Conservation (phyloP, 2,888 invertebrate genomes). For the Nysson spinosus region DNA sequence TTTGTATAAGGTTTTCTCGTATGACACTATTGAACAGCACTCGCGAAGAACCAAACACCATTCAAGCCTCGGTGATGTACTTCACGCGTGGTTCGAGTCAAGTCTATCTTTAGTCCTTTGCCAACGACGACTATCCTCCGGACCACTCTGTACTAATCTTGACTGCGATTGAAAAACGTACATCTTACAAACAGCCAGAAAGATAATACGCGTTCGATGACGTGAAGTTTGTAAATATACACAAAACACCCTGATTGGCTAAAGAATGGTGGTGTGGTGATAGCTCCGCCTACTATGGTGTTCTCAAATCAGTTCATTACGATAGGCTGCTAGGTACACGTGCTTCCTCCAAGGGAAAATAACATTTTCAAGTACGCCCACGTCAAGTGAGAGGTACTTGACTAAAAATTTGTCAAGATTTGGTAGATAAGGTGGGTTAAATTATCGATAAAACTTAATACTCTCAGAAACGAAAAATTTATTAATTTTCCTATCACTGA, state of each 20-base stretch:
- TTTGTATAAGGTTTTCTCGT: no score
- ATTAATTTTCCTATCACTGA: no score
- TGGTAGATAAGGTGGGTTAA: background rate
- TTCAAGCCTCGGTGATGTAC: constrained; percentile 13
- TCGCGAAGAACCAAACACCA: background rate
- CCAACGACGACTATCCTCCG: constrained; percentile 42
- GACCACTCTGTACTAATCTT: constrained; percentile 46
- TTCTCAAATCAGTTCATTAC: constrained; percentile 41
- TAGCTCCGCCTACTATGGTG: constrained; percentile 54
- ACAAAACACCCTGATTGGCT: constrained; percentile 48
- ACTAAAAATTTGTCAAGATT: background rate
- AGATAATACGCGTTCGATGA: constrained; percentile 44
- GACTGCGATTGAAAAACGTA: constrained; percentile 37
- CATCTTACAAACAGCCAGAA: constrained; percentile 32
- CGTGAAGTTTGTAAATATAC: constrained; percentile 40
- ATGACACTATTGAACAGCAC: constrained; percentile 19
- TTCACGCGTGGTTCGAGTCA: constrained; percentile 22
- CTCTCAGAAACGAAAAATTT: no score
- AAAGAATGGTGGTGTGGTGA: constrained; percentile 57
- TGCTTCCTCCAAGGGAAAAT: background rate
- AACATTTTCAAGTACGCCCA: background rate
- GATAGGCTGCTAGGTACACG: background rate
- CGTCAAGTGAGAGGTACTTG: background rate
- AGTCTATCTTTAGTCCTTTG: constrained; percentile 24
- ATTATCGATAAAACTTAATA: background rate